phyloP scores from a whole-genome alignment of 2,888 invertebrate species.

The Dicyrtomina minuta region DNA sequence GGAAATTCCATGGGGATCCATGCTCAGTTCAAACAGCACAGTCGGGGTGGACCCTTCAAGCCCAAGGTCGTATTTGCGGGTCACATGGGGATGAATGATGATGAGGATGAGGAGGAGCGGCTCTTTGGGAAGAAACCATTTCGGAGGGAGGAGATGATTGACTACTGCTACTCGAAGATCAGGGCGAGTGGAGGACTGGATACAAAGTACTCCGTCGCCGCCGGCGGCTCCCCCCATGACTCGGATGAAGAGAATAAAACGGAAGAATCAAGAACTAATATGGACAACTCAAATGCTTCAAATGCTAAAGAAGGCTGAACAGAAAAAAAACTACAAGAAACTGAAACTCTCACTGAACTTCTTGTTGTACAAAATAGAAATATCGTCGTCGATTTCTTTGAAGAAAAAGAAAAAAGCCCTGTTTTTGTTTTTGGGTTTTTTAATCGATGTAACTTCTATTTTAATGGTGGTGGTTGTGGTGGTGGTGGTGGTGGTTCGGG shows the following conservation, averaged over 20 bases:
- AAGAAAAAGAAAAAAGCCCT: no score
- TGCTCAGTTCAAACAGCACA: neutral
- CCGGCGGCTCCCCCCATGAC: neutral
- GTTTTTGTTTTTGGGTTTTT: no score
- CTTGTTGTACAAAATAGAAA: no score
- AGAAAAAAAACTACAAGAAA: no score
- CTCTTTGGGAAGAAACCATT: conserved; percentile 17
- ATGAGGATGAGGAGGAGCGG: conserved; percentile 31
- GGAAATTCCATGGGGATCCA: neutral
- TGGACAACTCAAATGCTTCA: no score
- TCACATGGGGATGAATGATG: conserved; percentile 26
- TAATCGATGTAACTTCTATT: no score
- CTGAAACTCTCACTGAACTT: no score
- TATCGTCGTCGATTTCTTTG: no score
- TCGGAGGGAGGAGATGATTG: conserved; percentile 22
- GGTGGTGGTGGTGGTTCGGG: no score
- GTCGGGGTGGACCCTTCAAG: conserved; percentile 25
- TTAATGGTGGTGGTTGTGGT: no score
- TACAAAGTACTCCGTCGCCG: neutral
- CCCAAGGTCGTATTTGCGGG: conserved; percentile 26
- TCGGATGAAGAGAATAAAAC: neutral
- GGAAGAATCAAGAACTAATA: no score
- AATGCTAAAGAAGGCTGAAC: no score
- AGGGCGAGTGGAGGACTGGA: conserved; percentile 9
- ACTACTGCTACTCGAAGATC: conserved; percentile 19